Conservation (phyloP, 2,888 invertebrate genomes). For the Metallyticus violacea region DNA sequence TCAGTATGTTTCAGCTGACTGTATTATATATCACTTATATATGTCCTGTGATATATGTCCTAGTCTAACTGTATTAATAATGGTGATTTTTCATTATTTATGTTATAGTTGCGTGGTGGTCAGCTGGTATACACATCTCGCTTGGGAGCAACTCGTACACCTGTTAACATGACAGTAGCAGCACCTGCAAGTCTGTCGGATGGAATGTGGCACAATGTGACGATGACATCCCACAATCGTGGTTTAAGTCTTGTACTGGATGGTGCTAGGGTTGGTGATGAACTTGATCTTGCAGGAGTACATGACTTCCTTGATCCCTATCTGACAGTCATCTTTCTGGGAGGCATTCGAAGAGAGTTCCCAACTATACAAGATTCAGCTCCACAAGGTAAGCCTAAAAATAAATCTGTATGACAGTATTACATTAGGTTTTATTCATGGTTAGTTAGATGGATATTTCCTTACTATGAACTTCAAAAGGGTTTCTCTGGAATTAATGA, state of each 20-base stretch:
- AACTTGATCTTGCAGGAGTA: slow-evolving; percentile 79
- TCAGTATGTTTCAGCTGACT: no score
- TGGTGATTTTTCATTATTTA: neutral
- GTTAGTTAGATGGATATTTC: no score
- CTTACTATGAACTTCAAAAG: no score
- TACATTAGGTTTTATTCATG: no score
- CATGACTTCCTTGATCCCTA: slow-evolving; percentile 93
- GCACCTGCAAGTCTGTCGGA: slow-evolving; percentile 59
- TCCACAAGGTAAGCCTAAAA: neutral
- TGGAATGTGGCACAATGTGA: slow-evolving; percentile 87
- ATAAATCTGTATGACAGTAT: no score
- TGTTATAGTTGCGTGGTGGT: slow-evolving; percentile 61
- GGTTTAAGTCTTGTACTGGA: slow-evolving; percentile 72
- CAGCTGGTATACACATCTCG: slow-evolving; percentile 77
- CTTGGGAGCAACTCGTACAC: slow-evolving; percentile 58
- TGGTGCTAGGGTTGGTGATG: slow-evolving; percentile 70
- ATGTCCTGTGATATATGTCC: no score
- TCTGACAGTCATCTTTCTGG: slow-evolving; percentile 74
- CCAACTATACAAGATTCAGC: slow-evolving; percentile 48
- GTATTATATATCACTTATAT: no score
- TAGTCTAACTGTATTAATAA: no score
- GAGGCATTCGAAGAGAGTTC: slow-evolving; percentile 60
- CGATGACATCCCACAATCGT: slow-evolving; percentile 67
- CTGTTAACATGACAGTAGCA: slow-evolving; percentile 78
- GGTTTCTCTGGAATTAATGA: no score